Conservation (phyloP, 2,888 invertebrate species). For the Nemotelus pantherinus region DNA sequence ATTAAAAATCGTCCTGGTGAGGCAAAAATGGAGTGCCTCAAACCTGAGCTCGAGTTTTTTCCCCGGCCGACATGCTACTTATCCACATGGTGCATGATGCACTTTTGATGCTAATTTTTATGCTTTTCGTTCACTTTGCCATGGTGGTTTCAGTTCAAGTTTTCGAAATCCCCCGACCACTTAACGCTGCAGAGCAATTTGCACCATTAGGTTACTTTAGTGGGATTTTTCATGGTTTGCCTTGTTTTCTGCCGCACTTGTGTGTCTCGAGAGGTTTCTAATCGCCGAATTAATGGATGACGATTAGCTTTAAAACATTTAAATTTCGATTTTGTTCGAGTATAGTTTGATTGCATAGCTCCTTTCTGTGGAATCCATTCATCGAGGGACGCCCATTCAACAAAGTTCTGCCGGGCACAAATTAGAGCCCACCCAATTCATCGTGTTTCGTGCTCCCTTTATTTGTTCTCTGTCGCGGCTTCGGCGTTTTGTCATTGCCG, state of each 20-base stretch:
- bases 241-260: neutral
- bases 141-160: slow-evolving; percentile 28
- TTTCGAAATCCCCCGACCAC: neutral
- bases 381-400: slow-evolving; percentile 6
- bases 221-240: slow-evolving; percentile 15
- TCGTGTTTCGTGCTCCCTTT: no score
- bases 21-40: slow-evolving; percentile 29
- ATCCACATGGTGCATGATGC: slow-evolving; percentile 35
- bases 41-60: neutral
- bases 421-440: slow-evolving; percentile 29
- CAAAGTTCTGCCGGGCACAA: slow-evolving; percentile 14
- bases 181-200: slow-evolving; percentile 3
- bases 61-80: slow-evolving; percentile 22
- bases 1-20: slow-evolving; percentile 40
- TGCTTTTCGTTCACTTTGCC: slow-evolving; percentile 6
- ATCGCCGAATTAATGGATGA: slow-evolving; percentile 30
- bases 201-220: slow-evolving; percentile 12
- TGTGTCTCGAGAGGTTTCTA: slow-evolving; percentile 25
- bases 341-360: slow-evolving; percentile 23
- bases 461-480: no score
- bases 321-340: slow-evolving; percentile 31
- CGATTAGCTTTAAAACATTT: slow-evolving; percentile 36
- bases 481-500: no score
- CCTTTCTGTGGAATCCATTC: slow-evolving; percentile 10
- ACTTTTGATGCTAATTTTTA: slow-evolving; percentile 41